Conservation (phyloP, 2,797 vertebrate species). For the Diceros bicornis region DNA sequence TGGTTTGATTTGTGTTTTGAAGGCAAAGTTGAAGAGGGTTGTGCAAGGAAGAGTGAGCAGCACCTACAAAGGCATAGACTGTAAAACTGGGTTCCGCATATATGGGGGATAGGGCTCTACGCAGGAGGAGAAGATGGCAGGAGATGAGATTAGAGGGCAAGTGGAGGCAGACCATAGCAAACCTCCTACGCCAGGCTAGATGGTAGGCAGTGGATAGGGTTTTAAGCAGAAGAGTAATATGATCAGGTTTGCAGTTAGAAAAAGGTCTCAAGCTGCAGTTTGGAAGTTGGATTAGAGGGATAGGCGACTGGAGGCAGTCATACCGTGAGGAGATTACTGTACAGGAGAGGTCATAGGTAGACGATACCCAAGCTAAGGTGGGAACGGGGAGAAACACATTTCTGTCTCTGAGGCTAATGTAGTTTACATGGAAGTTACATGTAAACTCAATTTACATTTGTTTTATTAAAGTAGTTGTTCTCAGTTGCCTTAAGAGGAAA, state of each 20-base stretch:
- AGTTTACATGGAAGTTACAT: neutral
- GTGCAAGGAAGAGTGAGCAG: neutral
- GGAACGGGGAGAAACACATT: neutral
- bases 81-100: neutral
- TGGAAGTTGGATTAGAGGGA: neutral
- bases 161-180: neutral
- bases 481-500: neutral
- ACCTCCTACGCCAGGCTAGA: neutral
- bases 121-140: neutral
- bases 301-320: neutral
- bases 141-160: neutral
- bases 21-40: neutral
- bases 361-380: neutral
- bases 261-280: neutral
- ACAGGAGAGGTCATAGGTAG: neutral
- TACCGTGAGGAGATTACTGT: neutral
- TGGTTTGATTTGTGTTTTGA: constrained; percentile 13
- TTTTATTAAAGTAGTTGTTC: constrained; percentile 26
- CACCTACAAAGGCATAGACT: neutral
- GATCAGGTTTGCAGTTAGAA: neutral
- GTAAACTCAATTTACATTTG: neutral
- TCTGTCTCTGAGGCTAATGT: neutral
- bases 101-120: neutral
- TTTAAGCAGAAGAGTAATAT: constrained; percentile 47
- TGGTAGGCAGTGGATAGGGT: neutral